Conservation (phyloP, 2,888 invertebrate genomes). For the Eupelmus urozonus region DNA sequence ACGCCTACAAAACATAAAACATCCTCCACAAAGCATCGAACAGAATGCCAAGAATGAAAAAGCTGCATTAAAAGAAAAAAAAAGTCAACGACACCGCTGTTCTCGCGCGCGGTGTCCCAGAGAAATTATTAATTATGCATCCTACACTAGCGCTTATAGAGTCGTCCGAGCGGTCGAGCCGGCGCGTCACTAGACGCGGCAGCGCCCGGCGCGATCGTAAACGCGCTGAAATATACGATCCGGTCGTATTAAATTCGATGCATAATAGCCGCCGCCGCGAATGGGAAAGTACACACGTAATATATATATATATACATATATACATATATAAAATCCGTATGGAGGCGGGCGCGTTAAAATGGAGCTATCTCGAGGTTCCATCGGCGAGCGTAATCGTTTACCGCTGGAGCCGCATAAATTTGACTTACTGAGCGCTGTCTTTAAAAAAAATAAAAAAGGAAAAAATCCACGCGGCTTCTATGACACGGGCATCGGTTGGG, state of each 20-base stretch:
- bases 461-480: background rate
- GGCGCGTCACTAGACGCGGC: background rate
- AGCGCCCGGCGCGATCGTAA: constrained; percentile 36
- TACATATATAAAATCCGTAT: background rate
- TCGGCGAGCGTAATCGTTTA: constrained; percentile 32
- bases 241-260: constrained; percentile 51
- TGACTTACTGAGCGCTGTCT: constrained; percentile 23
- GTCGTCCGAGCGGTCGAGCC: background rate
- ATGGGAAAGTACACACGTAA: constrained; percentile 14
- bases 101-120: too few species aligned
- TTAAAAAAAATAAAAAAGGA: background rate
- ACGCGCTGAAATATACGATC: constrained; percentile 51
- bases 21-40: too few species aligned
- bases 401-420: constrained; percentile 44
- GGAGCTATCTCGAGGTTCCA: constrained; percentile 39
- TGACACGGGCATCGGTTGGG: background rate
- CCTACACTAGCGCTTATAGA: constrained; percentile 11
- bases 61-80: too few species aligned
- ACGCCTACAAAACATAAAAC: too few species aligned
- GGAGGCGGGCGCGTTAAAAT: constrained; percentile 27
- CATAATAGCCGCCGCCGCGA: constrained; percentile 45
- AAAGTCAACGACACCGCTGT: too few species aligned
- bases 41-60: too few species aligned
- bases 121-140: constrained; percentile 38
- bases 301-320: too few species aligned